Base-by-base conservation (phyloP, 2,113 vertebrate genomes). In the Probosciger aterrimus region DNA sequence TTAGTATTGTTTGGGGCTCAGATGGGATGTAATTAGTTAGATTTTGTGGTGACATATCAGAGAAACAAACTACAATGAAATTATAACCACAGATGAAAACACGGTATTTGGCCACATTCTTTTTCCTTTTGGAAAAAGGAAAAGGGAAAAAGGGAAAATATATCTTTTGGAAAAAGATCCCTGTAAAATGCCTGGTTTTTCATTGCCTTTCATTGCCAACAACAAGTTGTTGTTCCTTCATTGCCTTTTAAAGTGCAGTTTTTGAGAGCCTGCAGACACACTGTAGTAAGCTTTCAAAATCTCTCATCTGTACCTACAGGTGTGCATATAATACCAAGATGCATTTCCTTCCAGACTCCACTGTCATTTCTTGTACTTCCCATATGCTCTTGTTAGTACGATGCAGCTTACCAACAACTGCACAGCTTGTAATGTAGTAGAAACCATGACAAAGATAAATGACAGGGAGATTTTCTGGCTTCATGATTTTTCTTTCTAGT, bases 21-120 rank as follows among this genome's bases (percentile, higher is more conserved):
- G 50, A 25, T 71, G 67, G 60, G 43, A 49, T 59, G 33, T 9
- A 73, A 59, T 79, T 77, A 76, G 47, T 39, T 49, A 78, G 53
- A 83, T 92, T 95, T 96, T 89, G 47, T 57, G 81, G 27, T 84
- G 52, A 86, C 43, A 92, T 65, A 90, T 53, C 53, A 88, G 30
- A 47, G 24, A 90, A 87, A 88, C 67, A 79, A 93, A 52, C 41
- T 44, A 23, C 33, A 85, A 47, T 74, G 50, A 50, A 92, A 71
- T 68, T 81, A 60, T 67, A 83, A 46, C 30, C 50, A 7, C 78
- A 64, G 62, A 73, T 80, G 78, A 91, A 95, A 86, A 37, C 69
- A 55, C 44, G n/a, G 41, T n/a, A 43, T 55, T 95, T 78, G 60
- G 25, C 23, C 53, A 82, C 6, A 4, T 64, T 80, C 15, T 33